These are phyloP conservation scores for Cataglyphis hispanica DNA, from an alignment of 1,140 invertebrate species.

Conservation along the genomic window DNA sequence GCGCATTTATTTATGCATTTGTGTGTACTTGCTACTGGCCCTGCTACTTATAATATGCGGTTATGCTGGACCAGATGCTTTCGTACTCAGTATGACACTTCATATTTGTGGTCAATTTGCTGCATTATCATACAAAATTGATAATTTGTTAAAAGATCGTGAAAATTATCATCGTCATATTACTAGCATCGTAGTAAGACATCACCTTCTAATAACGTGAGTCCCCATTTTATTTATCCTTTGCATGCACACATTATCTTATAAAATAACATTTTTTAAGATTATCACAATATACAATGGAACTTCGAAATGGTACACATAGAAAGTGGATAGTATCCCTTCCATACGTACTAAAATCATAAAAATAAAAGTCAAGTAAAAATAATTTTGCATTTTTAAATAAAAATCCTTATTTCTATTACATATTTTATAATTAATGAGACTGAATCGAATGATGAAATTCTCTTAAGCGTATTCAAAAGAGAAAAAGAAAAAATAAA, in stretches of 20 bases:
- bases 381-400: no score
- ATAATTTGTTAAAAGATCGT: not conserved
- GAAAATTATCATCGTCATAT: not conserved
- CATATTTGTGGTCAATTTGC: slow-evolving; percentile 60
- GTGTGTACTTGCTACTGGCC: not conserved
- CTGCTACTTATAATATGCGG: not conserved
- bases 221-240: not conserved
- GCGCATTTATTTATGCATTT: slow-evolving; percentile 25
- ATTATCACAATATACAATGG: not conserved
- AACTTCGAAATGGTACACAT: not conserved
- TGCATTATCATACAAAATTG: slow-evolving; percentile 25
- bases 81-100: slow-evolving; percentile 43
- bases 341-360: no score
- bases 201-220: slow-evolving; percentile 46
- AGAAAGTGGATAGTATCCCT: no score
- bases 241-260: not conserved
- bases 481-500: no score
- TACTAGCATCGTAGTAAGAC: not conserved
- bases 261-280: not conserved
- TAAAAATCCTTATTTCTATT: no score
- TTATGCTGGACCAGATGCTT: not conserved
- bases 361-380: no score
- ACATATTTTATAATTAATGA: no score
- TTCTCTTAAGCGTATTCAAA: no score
- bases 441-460: no score